phyloP scores from a whole-genome alignment of 2,888 invertebrate species.

The Lasioglossum oenotherae region DNA sequence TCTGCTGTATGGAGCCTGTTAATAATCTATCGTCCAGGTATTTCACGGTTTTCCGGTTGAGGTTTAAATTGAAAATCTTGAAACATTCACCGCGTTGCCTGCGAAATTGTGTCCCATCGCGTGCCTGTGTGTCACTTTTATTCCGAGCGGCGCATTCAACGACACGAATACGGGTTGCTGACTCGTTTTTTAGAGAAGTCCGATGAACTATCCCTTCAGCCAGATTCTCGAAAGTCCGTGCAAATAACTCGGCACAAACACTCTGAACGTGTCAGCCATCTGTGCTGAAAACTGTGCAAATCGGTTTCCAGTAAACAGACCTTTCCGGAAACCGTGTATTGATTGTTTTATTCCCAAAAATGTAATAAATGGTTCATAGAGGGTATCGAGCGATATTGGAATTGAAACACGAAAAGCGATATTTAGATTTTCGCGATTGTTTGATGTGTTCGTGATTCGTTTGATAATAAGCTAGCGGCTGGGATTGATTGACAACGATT shows the following conservation, averaged over 20 bases:
- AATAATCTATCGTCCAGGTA: conserved; percentile 1
- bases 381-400: neutral
- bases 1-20: neutral
- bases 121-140: neutral
- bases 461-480: neutral
- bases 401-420: neutral
- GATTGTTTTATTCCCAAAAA: neutral
- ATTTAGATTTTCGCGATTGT: neutral
- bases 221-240: neutral
- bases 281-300: neutral
- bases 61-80: conserved; percentile 12
- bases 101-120: neutral
- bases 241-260: neutral
- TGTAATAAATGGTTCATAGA: neutral
- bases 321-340: neutral
- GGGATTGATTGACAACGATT: neutral
- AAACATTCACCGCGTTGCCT: neutral
- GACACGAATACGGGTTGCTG: neutral
- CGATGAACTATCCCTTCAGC: neutral
- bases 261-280: neutral
- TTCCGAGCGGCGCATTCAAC: neutral
- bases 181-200: neutral
- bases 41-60: conserved; percentile 3
- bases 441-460: neutral
- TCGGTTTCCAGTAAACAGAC: neutral